Conservation (phyloP, 1,140 invertebrate species). For the Oryctes rhinoceros region DNA sequence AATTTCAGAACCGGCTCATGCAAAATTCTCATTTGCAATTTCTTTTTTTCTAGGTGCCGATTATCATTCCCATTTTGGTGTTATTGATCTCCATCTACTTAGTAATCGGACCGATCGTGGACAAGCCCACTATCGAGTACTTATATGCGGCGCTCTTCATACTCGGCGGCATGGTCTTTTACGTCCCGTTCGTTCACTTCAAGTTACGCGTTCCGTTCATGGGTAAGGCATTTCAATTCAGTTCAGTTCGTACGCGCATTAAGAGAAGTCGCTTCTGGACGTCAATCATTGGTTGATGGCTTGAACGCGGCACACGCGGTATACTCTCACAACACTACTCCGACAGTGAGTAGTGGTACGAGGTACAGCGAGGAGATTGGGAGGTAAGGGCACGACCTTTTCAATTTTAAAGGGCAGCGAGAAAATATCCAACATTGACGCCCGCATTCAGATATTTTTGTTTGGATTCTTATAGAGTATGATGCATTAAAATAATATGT, state of each 20-base stretch:
- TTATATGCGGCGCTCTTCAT: conserved; percentile 91
- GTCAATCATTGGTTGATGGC: conserved; percentile 23
- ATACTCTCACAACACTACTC: conserved; percentile 1
- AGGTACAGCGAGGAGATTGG: background rate
- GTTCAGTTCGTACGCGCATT: conserved; percentile 14
- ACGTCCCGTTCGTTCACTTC: conserved; percentile 92
- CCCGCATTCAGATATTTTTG: too few species aligned
- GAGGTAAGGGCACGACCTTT: conserved; percentile 29
- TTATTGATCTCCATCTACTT: conserved; percentile 89
- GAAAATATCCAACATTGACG: background rate
- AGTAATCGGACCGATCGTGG: conserved; percentile 91
- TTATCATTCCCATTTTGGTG: conserved; percentile 89
- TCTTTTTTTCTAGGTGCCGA: conserved; percentile 74
- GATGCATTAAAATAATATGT: too few species aligned
- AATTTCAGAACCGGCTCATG: too few species aligned
- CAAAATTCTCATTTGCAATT: background rate
- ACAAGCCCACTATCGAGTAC: conserved; percentile 90
- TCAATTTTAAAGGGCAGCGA: background rate
- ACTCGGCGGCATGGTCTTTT: conserved; percentile 86
- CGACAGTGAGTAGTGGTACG: conserved; percentile 5
- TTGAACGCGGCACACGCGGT: conserved; percentile 36
- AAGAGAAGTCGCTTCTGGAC: conserved; percentile 30
- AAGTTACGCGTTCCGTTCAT: conserved; percentile 82
- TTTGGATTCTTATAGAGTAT: too few species aligned
- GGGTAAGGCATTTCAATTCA: conserved; percentile 68